phyloP scores from a whole-genome alignment of 1,140 invertebrate genomes.

The Triops longicaudatus region DNA sequence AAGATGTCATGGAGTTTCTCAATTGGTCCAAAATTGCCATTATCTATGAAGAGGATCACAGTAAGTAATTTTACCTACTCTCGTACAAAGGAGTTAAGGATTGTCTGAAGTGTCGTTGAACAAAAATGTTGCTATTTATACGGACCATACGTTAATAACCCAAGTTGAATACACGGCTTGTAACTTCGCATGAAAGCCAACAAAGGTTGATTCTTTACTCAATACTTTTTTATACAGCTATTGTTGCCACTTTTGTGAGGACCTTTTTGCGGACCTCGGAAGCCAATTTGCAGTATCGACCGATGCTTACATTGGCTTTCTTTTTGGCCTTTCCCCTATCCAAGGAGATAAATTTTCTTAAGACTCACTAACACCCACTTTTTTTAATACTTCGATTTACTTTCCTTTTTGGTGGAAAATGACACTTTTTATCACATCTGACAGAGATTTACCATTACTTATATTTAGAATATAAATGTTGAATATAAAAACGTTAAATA shows the following conservation, averaged over 20 bases:
- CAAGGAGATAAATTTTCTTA: neutral
- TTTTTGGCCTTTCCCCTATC: neutral
- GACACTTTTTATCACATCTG: too few species aligned
- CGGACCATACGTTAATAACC: too few species aligned
- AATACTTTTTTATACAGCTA: neutral
- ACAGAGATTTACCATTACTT: too few species aligned
- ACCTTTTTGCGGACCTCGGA: neutral
- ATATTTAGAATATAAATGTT: too few species aligned
- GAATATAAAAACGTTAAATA: too few species aligned
- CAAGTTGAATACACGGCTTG: too few species aligned
- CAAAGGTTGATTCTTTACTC: neutral
- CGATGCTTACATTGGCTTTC: neutral
- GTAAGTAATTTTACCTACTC: conserved; percentile 34
- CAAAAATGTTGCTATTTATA: too few species aligned
- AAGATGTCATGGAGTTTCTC: conserved; percentile 42
- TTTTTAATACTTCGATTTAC: neutral
- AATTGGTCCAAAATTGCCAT: conserved; percentile 47
- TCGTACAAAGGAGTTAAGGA: neutral
- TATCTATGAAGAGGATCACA: conserved; percentile 46
- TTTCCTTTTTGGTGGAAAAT: too few species aligned
- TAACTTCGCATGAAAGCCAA: neutral
- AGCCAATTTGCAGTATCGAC: neutral
- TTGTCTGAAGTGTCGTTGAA: too few species aligned
- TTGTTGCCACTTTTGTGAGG: neutral
- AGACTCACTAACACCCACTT: neutral